Percentiles rank a stretch among this genome's conserved stretches.
Evolutionary conservation across 2,113 vertebrate species (phyloP).

Genomic region (Oncorhynchus tshawytscha): DNA sequence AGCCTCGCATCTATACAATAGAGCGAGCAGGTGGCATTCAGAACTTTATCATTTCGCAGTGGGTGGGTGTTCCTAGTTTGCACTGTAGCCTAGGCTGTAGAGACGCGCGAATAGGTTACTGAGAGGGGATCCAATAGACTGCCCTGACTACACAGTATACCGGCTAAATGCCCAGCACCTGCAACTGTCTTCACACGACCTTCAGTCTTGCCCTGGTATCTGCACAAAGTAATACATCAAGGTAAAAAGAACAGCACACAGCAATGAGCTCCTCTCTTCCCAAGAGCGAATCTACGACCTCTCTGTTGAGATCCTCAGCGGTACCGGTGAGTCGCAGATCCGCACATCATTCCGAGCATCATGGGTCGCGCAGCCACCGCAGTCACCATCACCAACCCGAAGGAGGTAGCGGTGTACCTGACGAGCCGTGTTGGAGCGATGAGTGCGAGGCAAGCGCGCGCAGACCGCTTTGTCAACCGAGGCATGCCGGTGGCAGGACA

Average conservation of each 20-base stretch:
- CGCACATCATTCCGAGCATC: constrained; percentile 42
- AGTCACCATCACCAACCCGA: constrained; percentile 44
- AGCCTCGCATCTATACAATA: background rate
- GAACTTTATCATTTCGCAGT: constrained; percentile 10
- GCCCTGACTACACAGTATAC: background rate
- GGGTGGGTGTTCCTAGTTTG: constrained; percentile 15
- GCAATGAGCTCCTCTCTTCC: constrained; percentile 85
- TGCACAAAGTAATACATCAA: background rate
- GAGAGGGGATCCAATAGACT: constrained; percentile 11
- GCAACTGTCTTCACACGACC: constrained; percentile 38
- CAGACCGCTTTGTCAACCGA: constrained; percentile 88
- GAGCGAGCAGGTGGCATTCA: constrained; percentile 39
- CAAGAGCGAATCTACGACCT: constrained; percentile 88
- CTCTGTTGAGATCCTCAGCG: constrained; percentile 75
- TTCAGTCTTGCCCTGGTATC: constrained; percentile 22
- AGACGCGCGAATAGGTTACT: constrained; percentile 14
- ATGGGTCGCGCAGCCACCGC: constrained; percentile 51
- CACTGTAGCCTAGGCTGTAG: background rate
- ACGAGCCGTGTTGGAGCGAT: constrained; percentile 57
- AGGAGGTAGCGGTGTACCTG: constrained; percentile 43
- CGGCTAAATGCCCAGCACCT: constrained; percentile 42
- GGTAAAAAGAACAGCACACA: too few relatives aligned
- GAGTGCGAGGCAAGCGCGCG: constrained; percentile 83
- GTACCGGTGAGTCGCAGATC: constrained; percentile 62
- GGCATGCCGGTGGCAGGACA: constrained; percentile 46